A percentile compares a stretch with the other conserved stretches of the same genome.
Evolutionary conservation across 37 sponge, comb jelly and placozoan species (phyloP).

Genomic region (Cliona cf. orientalis): DNA sequence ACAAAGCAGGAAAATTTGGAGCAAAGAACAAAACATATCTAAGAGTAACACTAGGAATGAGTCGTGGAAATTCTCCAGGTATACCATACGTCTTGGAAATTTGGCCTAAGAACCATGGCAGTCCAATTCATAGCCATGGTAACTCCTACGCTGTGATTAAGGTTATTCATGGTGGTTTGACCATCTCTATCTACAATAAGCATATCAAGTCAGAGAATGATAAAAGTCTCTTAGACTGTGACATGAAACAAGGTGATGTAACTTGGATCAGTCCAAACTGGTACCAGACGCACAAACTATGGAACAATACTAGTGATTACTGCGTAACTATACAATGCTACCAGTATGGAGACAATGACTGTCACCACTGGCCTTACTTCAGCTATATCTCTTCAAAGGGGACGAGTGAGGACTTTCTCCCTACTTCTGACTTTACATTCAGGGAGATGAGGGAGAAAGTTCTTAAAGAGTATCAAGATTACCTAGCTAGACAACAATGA

Average conservation of each 20-base stretch:
- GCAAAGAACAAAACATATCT: slow-evolving; percentile 24
- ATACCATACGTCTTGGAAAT: slow-evolving; percentile 79
- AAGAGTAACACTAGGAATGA: slow-evolving; percentile 52
- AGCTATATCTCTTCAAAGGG: slow-evolving; percentile 28
- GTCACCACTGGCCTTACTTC: slow-evolving; percentile 60
- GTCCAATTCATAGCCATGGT: slow-evolving; percentile 78
- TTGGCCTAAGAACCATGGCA: slow-evolving; percentile 53
- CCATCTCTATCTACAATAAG: slow-evolving; percentile 64
- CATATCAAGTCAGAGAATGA: not conserved
- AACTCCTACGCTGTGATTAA: slow-evolving; percentile 72
- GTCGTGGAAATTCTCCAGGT: slow-evolving; percentile 65
- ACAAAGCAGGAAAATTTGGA: slow-evolving; percentile 31
- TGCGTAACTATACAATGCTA: slow-evolving; percentile 81
- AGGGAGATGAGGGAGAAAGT: slow-evolving; percentile 17
- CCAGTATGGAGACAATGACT: slow-evolving; percentile 42
- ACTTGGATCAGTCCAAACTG: slow-evolving; percentile 81
- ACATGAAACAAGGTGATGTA: slow-evolving; percentile 44
- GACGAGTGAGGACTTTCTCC: slow-evolving; percentile 46
- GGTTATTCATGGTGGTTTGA: slow-evolving; percentile 64
- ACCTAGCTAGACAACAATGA: no score
- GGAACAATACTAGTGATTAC: slow-evolving; percentile 57
- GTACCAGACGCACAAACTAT: slow-evolving; percentile 79
- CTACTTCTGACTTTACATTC: slow-evolving; percentile 45
- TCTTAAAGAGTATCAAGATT: slow-evolving; percentile 41
- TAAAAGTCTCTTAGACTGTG: no score